phyloP scores from a whole-genome alignment of 2,113 vertebrate genomes.

The Excalfactoria chinensis region DNA sequence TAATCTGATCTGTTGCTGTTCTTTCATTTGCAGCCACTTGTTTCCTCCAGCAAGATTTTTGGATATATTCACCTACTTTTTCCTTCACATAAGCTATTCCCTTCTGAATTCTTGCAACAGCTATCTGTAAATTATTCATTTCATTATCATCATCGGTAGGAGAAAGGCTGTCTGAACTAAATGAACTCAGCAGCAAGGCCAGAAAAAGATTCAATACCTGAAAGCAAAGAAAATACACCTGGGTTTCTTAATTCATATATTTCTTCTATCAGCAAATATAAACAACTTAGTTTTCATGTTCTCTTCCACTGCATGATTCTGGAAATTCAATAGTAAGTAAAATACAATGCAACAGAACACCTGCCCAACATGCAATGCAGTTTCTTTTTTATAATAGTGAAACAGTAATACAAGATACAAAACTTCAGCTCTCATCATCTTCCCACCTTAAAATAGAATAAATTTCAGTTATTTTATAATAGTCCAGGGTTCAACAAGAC shows the following conservation, averaged over 20 bases:
- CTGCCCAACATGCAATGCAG: neutral
- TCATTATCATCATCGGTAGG: constrained; percentile 87
- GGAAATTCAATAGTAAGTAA: neutral
- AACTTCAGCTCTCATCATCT: neutral
- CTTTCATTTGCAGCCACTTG: constrained; percentile 75
- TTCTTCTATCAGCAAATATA: neutral
- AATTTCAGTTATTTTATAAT: neutral
- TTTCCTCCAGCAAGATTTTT: constrained; percentile 74
- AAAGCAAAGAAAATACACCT: neutral
- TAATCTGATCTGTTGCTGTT: constrained; percentile 78
- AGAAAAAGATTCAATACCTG: constrained; percentile 97
- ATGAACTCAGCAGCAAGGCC: constrained; percentile 95
- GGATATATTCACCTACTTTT: constrained; percentile 76
- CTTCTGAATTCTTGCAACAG: constrained; percentile 87
- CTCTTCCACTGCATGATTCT: accelerated
- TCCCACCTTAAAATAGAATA: neutral
- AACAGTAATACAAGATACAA: no score
- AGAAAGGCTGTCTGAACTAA: constrained; percentile 94
- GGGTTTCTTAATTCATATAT: neutral
- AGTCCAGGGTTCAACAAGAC: neutral
- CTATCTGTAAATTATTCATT: constrained; percentile 91
- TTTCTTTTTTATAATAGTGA: neutral
- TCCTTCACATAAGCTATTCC: constrained; percentile 83
- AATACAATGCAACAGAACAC: neutral
- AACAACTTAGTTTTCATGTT: neutral